These are phyloP conservation scores for Tenebrosternarchus preto DNA, from an alignment of 2,113 vertebrate genomes.

Conservation along the genomic window DNA sequence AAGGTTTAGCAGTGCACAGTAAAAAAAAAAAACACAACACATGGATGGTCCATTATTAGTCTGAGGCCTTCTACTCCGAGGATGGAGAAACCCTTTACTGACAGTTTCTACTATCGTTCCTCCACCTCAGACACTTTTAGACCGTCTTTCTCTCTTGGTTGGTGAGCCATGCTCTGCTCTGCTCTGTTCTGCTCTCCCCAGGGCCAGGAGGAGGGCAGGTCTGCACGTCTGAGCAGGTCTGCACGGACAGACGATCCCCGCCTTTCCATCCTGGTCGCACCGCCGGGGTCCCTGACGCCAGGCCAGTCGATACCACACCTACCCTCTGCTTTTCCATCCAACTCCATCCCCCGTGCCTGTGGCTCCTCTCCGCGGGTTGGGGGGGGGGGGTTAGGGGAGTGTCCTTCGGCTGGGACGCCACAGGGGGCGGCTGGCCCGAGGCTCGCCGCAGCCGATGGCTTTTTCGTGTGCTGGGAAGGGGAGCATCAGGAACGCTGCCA, in stretches of 20 bases:
- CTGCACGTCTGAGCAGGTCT: constrained; percentile 6
- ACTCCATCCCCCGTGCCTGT: neutral
- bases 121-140: no score
- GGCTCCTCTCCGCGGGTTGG: constrained; percentile 7
- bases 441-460: constrained; percentile 15
- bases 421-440: constrained; percentile 28
- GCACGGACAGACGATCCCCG: neutral
- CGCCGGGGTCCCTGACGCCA: constrained; percentile 20
- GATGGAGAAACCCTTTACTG: no score
- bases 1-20: no score
- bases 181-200: neutral
- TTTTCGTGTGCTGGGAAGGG: constrained; percentile 37
- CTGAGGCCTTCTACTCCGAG: neutral
- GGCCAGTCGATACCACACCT: neutral
- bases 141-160: neutral
- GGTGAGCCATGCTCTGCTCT: no score
- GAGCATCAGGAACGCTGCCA: constrained; percentile 28
- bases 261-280: neutral
- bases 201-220: neutral
- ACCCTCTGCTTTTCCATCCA: neutral
- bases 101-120: no score
- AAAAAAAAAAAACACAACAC: no score
- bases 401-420: neutral
- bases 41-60: neutral
- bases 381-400: neutral